Base-by-base conservation (phyloP, 2,797 vertebrate species). In the Psittacula derbiana region DNA sequence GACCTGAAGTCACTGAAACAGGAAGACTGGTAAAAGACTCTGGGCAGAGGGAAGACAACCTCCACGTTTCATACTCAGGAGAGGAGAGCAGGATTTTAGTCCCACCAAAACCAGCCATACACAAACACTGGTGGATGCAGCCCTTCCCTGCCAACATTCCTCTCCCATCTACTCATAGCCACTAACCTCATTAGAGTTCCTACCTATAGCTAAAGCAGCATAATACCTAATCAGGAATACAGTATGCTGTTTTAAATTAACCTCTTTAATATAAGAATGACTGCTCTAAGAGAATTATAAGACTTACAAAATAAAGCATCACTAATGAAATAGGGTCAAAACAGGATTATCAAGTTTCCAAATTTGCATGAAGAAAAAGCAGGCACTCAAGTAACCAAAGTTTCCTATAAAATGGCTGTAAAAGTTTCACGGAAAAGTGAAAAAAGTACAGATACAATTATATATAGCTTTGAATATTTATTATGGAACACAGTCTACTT, bases 131-230 rank as follows among this genome's bases (percentile, higher is more conserved):
- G 44, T 47, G 67, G 17, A 46, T 72, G 21, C 17, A 8, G 50
- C 36, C 53, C 10, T 44, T 74, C 61, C 58, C 73, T 5, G 2
- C 7, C 66, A 90, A 73, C 64, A 64, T 81, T 72, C 73, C 58
- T 60, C 62, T 75, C 66, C 0, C 3, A 86, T 90, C 93, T 92
- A 90, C 71, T 93, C 76, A 53, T 2, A 13, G 67, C 62, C 76
- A 82, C 60, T 93, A 84, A 94, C 92, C 80, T 90, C 73, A 81
- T 90, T 93, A 86, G 43, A 79, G 50, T 44, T 94, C 92, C 86
- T 95, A 75, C 92, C 86, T 95, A 72, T 86, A 88, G 92, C 86
- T 95, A 96, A 95, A 88, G 86, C 36, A 65, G 38, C 65, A 69
- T 60, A 80, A 61, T 65, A 92, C 81, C 90, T 88, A 62, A 92